phyloP scores from a whole-genome alignment of 1,140 invertebrate genomes.

The Camponotus pennsylvanicus region DNA sequence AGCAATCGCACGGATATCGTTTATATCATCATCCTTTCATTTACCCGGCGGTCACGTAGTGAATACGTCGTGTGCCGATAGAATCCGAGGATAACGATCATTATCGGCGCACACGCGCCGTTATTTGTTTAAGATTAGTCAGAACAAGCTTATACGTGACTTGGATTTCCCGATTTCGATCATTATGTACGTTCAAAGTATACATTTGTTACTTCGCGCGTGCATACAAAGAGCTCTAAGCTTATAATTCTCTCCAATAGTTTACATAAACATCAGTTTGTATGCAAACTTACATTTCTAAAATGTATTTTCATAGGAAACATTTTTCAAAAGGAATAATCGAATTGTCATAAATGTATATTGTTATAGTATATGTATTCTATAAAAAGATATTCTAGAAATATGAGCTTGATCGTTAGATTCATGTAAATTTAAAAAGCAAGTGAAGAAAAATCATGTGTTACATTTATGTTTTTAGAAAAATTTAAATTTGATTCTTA shows the following conservation, averaged over 20 bases:
- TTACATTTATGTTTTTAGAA: too few relatives aligned
- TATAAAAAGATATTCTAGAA: too few relatives aligned
- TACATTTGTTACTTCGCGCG: background rate
- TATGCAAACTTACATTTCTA: background rate
- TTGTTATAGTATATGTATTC: too few relatives aligned
- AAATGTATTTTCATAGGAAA: background rate
- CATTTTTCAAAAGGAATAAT: too few relatives aligned
- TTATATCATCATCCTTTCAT: slow-evolving; percentile 66
- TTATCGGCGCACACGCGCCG: slow-evolving; percentile 35
- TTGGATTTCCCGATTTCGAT: slow-evolving; percentile 25
- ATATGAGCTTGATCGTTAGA: too few relatives aligned
- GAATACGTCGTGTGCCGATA: slow-evolving; percentile 25
- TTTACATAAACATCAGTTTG: background rate
- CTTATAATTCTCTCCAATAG: slow-evolving; percentile 12
- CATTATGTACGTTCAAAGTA: background rate
- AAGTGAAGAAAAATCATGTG: too few relatives aligned
- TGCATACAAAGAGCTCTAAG: too few relatives aligned
- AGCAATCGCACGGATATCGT: slow-evolving; percentile 13
- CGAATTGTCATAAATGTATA: too few relatives aligned
- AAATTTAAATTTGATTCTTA: background rate
- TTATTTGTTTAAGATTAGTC: slow-evolving; percentile 50
- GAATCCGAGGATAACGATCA: slow-evolving; percentile 40
- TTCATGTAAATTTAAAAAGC: too few relatives aligned
- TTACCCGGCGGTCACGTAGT: slow-evolving; percentile 67
- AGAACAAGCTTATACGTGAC: slow-evolving; percentile 8